A percentile compares a stretch with the other conserved stretches of the same genome.
These are phyloP conservation scores for Listronotus bonariensis DNA, from an alignment of 1,140 invertebrate species.

Conservation along the genomic window DNA sequence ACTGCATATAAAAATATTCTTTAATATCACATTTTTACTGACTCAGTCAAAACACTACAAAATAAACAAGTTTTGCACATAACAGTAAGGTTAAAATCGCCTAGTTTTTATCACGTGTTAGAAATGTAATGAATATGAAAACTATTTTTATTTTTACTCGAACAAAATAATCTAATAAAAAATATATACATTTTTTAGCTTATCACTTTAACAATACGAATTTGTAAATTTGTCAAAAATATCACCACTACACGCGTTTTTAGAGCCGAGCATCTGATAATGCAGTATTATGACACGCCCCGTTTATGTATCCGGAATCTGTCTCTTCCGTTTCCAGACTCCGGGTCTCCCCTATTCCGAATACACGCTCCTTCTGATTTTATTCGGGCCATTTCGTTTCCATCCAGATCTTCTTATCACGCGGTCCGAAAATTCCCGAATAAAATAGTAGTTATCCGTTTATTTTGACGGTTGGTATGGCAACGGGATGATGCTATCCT, in stretches of 20 bases:
- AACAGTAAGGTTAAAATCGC: too few species aligned
- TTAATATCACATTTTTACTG: too few species aligned
- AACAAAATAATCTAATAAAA: too few species aligned
- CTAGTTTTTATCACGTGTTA: too few species aligned
- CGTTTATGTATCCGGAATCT: conserved; percentile 23
- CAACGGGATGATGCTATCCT: conserved; percentile 9
- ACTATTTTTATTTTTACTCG: too few species aligned
- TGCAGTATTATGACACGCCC: conserved; percentile 26
- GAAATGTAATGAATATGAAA: too few species aligned
- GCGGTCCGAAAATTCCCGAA: conserved; percentile 19
- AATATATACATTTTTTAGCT: too few species aligned
- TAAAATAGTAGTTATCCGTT: background rate
- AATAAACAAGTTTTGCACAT: too few species aligned
- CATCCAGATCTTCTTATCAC: conserved; percentile 10
- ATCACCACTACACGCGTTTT: background rate
- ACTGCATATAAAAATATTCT: background rate
- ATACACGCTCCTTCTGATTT: background rate
- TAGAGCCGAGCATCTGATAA: conserved; percentile 18
- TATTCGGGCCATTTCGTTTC: conserved; percentile 21
- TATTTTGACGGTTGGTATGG: conserved; percentile 10
- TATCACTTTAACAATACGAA: too few species aligned
- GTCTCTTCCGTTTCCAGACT: conserved; percentile 24
- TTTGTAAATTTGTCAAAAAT: too few species aligned
- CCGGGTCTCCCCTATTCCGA: background rate
- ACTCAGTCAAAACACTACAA: too few species aligned